Evolutionary conservation across 2,888 invertebrate genomes (phyloP), one percentile per base, ranked within the genome.

Genomic region (Neocrepidodera transversa): DNA sequence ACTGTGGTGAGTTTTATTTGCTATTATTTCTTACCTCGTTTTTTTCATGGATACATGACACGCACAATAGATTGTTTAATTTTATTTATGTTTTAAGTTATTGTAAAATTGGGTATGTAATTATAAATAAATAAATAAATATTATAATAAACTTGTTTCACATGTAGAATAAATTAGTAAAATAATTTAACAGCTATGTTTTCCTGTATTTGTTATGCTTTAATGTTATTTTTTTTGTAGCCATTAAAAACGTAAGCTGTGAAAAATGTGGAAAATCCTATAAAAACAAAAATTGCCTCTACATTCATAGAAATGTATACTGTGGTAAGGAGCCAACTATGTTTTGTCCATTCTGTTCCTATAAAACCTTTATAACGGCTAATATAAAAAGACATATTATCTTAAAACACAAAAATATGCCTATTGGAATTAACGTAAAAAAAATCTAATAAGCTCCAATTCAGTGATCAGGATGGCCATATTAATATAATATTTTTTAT

Each of bases 261-360:
- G 43, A 42, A 3, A 64, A 61, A 11, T 74, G 73, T 56, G 67
- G 67, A 17, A 72, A 70, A 43, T 32, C 48, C 1, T 74, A 74
- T 53, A 72, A 70, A 62, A 64, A 66, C 26, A 70, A 68, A 28
- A 64, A 64, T 3, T 66, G 67, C 32, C 57, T 88, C 67, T 80
- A 84, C 75, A 84, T 89, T 60, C 90, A 90, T 73, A 83, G 87
- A 67, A 86, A 85, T 70, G 87, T 87, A 72, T 89, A 89, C 76
- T 89, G 89, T 76, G 83, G 85, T 58, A 85, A 85, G 59, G 85
- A 53, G 30, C 49, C 58, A 1, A 50, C 53, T 1, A 56, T 58
- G 49, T 45, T 53, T 17, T 57, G 57, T 13, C 51, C 57, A 13
- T 17, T 32, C n/a, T 57, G 57, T 32, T 40, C 50, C 1, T 57